A percentile compares a stretch with the other conserved stretches of the same genome.
Evolutionary conservation across 2,888 invertebrate species (phyloP).

Genomic region (Piscicola geometra): DNA sequence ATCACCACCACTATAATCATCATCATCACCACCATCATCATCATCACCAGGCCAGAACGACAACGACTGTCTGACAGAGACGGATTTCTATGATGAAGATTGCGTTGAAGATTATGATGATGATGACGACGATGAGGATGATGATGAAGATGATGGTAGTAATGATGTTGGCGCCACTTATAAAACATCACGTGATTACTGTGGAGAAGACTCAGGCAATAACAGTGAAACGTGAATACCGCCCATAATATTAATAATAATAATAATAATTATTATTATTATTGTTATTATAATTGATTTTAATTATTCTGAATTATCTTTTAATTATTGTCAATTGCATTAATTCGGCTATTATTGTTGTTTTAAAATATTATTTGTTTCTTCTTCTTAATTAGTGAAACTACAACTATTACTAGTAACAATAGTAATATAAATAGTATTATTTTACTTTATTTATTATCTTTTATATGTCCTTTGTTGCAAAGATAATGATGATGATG

Average conservation of each 20-base stretch:
- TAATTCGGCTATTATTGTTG: no score
- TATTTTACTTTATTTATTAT: no score
- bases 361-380: no score
- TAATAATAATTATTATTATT: no score
- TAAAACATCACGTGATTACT: slow-evolving; percentile 19
- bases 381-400: no score
- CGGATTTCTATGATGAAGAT: slow-evolving; percentile 61
- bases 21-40: slow-evolving; percentile 74
- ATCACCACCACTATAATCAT: slow-evolving; percentile 54
- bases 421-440: neutral
- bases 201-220: slow-evolving; percentile 37
- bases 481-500: neutral
- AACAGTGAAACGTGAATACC: slow-evolving; percentile 33
- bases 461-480: neutral
- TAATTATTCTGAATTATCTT: no score
- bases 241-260: neutral
- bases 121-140: slow-evolving; percentile 55
- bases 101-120: slow-evolving; percentile 57
- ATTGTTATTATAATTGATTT: no score
- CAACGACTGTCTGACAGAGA: slow-evolving; percentile 70
- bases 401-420: no score
- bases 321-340: no score
- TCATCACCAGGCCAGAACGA: slow-evolving; percentile 82
- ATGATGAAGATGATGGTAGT: slow-evolving; percentile 35
- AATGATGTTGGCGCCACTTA: slow-evolving; percentile 15